These are phyloP conservation scores for Hippocampus comes DNA, from an alignment of 2,113 vertebrate genomes.

Conservation along the genomic window DNA sequence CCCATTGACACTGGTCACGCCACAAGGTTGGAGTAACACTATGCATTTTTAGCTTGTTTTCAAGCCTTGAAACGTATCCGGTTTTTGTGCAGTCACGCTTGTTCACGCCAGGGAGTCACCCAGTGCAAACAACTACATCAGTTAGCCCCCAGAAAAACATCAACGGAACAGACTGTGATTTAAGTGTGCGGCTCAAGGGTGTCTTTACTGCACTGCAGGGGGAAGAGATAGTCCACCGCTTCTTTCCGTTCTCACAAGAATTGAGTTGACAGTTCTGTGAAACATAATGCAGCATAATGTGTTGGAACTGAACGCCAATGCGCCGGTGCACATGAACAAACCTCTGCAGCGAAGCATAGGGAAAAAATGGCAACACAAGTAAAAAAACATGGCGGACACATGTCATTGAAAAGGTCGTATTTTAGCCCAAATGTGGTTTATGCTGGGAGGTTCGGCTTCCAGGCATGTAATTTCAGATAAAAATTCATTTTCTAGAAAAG, in stretches of 20 bases:
- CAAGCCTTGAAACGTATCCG: conserved; percentile 23
- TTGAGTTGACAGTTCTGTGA: neutral
- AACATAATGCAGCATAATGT: neutral
- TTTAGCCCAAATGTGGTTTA: neutral
- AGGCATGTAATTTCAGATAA: neutral
- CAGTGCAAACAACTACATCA: conserved; percentile 21
- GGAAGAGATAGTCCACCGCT: neutral
- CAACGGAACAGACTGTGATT: conserved; percentile 23
- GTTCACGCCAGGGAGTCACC: conserved; percentile 12
- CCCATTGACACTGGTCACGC: too few relatives aligned
- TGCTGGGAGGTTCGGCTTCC: neutral
- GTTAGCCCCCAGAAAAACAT: conserved; percentile 31
- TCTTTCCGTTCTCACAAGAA: neutral
- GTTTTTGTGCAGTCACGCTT: conserved; percentile 29
- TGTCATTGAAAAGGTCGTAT: neutral
- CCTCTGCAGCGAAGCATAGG: neutral
- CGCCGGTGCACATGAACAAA: neutral
- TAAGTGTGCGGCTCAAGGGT: conserved; percentile 12
- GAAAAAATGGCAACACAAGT: neutral
- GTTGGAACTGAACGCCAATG: neutral
- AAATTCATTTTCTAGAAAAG: neutral
- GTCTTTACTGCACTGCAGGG: conserved; percentile 8
- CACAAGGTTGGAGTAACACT: neutral
- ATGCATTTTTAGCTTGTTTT: conserved; percentile 10
- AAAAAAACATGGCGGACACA: neutral